phyloP scores from a whole-genome alignment of 2,113 vertebrate species.

The Suricata suricatta region DNA sequence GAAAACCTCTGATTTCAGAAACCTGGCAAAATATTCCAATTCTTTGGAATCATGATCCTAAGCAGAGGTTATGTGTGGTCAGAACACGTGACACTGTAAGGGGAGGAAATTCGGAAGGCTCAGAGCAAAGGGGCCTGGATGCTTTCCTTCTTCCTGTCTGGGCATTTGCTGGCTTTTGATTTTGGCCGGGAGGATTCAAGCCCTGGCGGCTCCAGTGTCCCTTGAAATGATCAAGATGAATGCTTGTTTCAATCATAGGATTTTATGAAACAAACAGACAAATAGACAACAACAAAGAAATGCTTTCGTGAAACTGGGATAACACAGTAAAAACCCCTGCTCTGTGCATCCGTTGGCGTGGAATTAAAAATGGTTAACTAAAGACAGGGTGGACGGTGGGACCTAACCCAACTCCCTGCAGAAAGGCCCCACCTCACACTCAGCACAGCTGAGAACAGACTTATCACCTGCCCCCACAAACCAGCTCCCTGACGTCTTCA shows the following conservation, averaged over 20 bases:
- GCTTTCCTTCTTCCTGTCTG: background rate
- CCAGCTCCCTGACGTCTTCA: background rate
- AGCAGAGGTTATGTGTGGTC: background rate
- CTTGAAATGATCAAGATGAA: constrained; percentile 37
- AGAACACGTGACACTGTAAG: background rate
- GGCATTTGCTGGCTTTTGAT: constrained; percentile 47
- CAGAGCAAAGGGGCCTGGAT: background rate
- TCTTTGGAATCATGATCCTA: background rate
- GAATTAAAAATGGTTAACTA: background rate
- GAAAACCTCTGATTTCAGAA: constrained; percentile 38
- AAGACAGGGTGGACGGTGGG: background rate
- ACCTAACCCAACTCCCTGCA: background rate
- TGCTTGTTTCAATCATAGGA: constrained; percentile 54
- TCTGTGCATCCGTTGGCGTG: background rate
- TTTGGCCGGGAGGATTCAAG: constrained; percentile 51
- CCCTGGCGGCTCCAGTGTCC: background rate
- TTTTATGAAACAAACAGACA: constrained; percentile 5
- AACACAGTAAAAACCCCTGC: background rate
- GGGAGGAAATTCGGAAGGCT: background rate
- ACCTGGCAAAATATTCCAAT: background rate
- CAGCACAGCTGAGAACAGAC: background rate
- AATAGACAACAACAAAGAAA: background rate
- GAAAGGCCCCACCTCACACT: background rate
- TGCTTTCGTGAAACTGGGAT: background rate
- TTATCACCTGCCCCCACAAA: background rate